A percentile compares a stretch with the other conserved stretches of the same genome.
These are phyloP conservation scores for Epirrhoe alternata DNA, from an alignment of 2,888 invertebrate species.

Conservation along the genomic window DNA sequence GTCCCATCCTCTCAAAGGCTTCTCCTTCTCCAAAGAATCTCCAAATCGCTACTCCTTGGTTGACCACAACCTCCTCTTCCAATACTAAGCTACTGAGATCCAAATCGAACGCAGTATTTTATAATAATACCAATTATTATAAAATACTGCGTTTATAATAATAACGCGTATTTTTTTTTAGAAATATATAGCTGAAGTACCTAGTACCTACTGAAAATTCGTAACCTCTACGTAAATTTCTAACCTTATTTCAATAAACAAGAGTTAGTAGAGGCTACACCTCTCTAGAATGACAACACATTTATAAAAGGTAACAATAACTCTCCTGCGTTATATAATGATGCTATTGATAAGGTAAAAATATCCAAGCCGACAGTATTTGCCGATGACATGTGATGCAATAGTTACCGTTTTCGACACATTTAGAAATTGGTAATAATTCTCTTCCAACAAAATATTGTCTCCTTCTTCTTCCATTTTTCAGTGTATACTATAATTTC, in stretches of 20 bases:
- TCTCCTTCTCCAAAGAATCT: too few species aligned
- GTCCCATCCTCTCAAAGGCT: too few species aligned
- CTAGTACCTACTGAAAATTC: not conserved
- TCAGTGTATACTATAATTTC: conserved; percentile 44
- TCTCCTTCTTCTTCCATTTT: conserved; percentile 89
- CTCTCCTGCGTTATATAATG: conserved; percentile 55
- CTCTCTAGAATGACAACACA: not conserved
- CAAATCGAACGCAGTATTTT: too few species aligned
- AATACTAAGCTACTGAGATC: too few species aligned
- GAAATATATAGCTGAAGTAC: not conserved
- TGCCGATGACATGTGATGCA: conserved; percentile 52
- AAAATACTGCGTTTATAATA: too few species aligned
- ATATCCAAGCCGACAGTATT: conserved; percentile 48
- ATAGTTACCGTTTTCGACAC: conserved; percentile 91
- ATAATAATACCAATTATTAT: too few species aligned
- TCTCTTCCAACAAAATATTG: conserved; percentile 89
- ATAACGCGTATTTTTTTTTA: too few species aligned
- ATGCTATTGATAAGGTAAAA: conserved; percentile 49
- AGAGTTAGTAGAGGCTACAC: not conserved
- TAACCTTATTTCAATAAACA: conserved; percentile 5
- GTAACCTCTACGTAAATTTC: conserved; percentile 3
- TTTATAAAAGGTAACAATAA: conserved; percentile 1
- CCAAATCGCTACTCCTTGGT: too few species aligned
- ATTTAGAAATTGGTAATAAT: conserved; percentile 95
- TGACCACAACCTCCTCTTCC: too few species aligned